Evolutionary conservation across 2,888 invertebrate species (phyloP).

Genomic region (Troides helena): DNA sequence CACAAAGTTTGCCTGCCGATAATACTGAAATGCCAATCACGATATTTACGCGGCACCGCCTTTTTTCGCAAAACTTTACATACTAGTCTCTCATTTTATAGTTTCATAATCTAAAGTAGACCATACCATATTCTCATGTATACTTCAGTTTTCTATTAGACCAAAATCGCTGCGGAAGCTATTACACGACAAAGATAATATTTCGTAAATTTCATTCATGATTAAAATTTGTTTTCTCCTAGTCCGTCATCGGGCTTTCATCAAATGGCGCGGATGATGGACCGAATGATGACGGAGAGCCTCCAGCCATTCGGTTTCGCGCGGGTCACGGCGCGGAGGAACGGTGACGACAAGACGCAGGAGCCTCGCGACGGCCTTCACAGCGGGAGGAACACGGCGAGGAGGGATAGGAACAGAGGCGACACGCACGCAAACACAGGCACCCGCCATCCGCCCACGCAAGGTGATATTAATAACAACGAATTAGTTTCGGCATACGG

Average conservation of each 20-base stretch:
- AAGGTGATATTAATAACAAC: conserved; percentile 47
- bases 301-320: conserved; percentile 84
- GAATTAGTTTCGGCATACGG: not conserved
- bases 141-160: too few species aligned
- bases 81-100: too few species aligned
- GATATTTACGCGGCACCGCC: too few species aligned
- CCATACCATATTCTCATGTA: too few species aligned
- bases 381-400: conserved; percentile 51
- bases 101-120: too few species aligned
- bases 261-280: conserved; percentile 88
- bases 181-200: too few species aligned
- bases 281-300: conserved; percentile 84
- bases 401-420: conserved; percentile 50
- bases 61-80: too few species aligned
- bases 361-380: conserved; percentile 58
- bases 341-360: conserved; percentile 47
- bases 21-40: too few species aligned
- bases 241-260: conserved; percentile 82
- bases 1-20: too few species aligned
- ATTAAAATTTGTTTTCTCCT: conserved; percentile 29
- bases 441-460: conserved; percentile 69
- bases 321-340: conserved; percentile 79
- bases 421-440: conserved; percentile 60
- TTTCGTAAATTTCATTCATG: too few species aligned
- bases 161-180: too few species aligned